These are phyloP conservation scores for Protophormia terraenovae DNA, from an alignment of 2,888 invertebrate species.

Conservation along the genomic window DNA sequence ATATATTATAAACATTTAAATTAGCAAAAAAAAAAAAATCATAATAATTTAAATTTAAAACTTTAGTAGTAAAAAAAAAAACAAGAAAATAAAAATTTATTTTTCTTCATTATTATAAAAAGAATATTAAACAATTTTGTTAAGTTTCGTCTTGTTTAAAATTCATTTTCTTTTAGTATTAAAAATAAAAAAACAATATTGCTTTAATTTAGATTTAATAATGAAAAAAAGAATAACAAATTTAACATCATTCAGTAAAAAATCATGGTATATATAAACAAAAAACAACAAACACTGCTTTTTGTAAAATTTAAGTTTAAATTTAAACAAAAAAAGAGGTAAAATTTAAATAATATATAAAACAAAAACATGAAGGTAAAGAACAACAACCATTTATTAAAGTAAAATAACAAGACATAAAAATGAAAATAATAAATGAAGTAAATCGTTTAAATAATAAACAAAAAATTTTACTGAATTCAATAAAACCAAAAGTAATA, in stretches of 20 bases:
- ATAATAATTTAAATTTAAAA: constrained; percentile 62
- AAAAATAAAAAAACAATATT: constrained; percentile 70
- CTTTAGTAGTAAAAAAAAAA: constrained; percentile 62
- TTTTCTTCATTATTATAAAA: constrained; percentile 51
- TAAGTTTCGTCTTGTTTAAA: constrained; percentile 58
- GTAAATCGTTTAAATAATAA: constrained; percentile 68
- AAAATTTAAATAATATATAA: constrained; percentile 64
- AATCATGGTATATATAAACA: constrained; percentile 71
- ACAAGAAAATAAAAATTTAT: constrained; percentile 33
- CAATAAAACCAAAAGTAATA: constrained; percentile 76
- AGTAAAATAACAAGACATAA: constrained; percentile 57
- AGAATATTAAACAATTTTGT: constrained; percentile 46
- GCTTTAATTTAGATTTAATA: constrained; percentile 78
- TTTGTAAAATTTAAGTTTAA: constrained; percentile 80
- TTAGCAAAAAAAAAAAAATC: constrained; percentile 53
- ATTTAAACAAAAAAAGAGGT: constrained; percentile 71
- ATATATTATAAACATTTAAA: constrained; percentile 60
- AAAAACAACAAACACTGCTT: constrained; percentile 78
- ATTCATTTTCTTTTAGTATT: constrained; percentile 58
- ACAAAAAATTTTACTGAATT: constrained; percentile 80
- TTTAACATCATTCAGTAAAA: constrained; percentile 71
- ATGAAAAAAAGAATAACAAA: constrained; percentile 66
- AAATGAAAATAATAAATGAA: constrained; percentile 71
- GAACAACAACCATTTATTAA: constrained; percentile 66
- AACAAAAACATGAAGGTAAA: constrained; percentile 66